Base-by-base conservation (phyloP, 2,797 vertebrate species). In the Sebastes umbrosus region DNA sequence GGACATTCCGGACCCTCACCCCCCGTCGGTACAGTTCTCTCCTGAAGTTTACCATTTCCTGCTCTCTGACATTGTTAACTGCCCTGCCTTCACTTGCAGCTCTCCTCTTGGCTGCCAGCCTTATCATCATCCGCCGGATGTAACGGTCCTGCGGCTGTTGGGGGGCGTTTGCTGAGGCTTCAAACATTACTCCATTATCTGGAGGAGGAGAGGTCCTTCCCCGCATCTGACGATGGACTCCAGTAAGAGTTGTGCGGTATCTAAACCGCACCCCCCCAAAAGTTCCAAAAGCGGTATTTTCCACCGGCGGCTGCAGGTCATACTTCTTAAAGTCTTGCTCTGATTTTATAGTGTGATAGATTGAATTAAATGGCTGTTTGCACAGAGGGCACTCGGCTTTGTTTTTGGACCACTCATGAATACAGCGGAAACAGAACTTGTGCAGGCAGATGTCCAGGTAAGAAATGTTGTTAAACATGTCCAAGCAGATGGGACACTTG, bases 371-470 rank as follows among this genome's bases (percentile, higher is more conserved):
- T 0, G 97, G 97, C 63, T 99, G 98, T 84, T 99, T 99, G 94
- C 98, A 99, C 1, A 99, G 93, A 0, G 98, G 98, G 69, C 98
- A 99, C 82, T 99, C 97, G 0, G 98, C 97, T 95, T 99, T 99
- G 96, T 98, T 99, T 91, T 98, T 99, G 43, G 98, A 97, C 98
- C 98, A 99, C 81, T 99, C 98, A 2, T 97, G 96, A 79, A 99
- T 97, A 88, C 98, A 99, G 20, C 96, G 95, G 89, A 99, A 99
- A 82, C 98, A 99, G 90, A 99, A 99, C 74, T 97, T 97, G 71
- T 99, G 98, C 67, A 97, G 93, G 88, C 98, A 99, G 54, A 94
- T 91, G 85, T 99, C 97, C 29, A 99, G 94, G 69, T 97, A 97
- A 0, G 97, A 96, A 55, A 98, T 95, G 11, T 99, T 99, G 93